phyloP scores from a whole-genome alignment of 2,797 vertebrate genomes.

The Gambelia wislizenii region DNA sequence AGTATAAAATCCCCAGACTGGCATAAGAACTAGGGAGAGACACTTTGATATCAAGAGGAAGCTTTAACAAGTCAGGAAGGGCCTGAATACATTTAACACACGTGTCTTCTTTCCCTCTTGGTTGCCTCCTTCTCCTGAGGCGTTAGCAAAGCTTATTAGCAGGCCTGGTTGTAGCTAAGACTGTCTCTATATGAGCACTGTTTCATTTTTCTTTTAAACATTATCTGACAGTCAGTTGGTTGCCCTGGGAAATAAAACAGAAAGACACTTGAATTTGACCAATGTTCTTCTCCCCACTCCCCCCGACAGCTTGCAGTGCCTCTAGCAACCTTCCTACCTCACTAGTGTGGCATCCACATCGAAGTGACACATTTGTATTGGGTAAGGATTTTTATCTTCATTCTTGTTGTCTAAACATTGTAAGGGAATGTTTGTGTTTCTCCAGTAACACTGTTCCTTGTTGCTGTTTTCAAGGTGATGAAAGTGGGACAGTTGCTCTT shows the following conservation, averaged over 20 bases:
- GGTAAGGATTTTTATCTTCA: conserved; percentile 79
- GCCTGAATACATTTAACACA: not conserved
- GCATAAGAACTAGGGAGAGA: no score
- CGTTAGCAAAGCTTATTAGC: not conserved
- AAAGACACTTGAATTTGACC: not conserved
- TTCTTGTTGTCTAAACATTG: not conserved
- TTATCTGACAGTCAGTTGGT: not conserved
- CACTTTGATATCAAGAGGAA: no score
- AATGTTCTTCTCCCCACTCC: not conserved
- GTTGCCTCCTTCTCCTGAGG: not conserved
- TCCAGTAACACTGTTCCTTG: not conserved
- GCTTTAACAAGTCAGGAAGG: not conserved
- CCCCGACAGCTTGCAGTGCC: conserved; percentile 79
- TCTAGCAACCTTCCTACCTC: conserved; percentile 85
- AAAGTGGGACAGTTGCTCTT: conserved; percentile 87
- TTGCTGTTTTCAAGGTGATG: conserved; percentile 84
- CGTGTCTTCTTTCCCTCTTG: no score
- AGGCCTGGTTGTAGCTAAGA: not conserved
- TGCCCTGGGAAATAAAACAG: not conserved
- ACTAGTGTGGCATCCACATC: conserved; percentile 91
- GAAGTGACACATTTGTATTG: conserved; percentile 87
- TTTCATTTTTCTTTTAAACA: not conserved
- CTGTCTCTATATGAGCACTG: not conserved
- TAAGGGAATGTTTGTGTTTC: not conserved
- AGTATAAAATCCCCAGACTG: not conserved